phyloP scores from a whole-genome alignment of 2,113 vertebrate species.

The Monopterus albus region DNA sequence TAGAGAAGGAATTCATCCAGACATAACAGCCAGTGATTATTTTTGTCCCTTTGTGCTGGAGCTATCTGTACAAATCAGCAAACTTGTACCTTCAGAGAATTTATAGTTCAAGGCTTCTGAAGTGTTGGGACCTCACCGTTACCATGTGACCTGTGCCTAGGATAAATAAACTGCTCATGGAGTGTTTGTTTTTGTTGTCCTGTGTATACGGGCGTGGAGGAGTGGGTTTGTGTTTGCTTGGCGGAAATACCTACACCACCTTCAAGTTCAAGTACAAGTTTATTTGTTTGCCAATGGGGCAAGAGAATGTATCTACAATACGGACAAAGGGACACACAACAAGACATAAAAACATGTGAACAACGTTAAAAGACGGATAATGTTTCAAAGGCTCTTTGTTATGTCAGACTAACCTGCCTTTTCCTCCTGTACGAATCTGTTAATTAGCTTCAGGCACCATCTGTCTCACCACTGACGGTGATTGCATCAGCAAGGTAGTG shows the following conservation, averaged over 20 bases:
- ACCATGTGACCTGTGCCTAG: conserved; percentile 50
- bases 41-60: conserved; percentile 61
- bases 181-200: conserved; percentile 60
- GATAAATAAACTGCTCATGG: conserved; percentile 63
- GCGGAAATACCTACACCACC: conserved; percentile 14
- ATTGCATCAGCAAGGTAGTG: no score
- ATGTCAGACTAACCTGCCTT: no score
- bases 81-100: conserved; percentile 21
- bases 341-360: no score
- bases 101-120: conserved; percentile 50
- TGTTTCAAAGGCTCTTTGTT: no score
- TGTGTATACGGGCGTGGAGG: not conserved
- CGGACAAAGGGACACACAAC: not conserved
- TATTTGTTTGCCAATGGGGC: not conserved
- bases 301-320: not conserved
- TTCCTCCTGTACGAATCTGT: no score
- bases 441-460: no score
- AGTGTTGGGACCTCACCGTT: conserved; percentile 25
- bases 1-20: conserved; percentile 72
- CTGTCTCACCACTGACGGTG: no score
- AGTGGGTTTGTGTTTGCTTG: not conserved
- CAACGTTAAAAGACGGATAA: not conserved
- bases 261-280: not conserved
- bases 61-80: conserved; percentile 76
- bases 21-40: conserved; percentile 73